Evolutionary conservation across 2,113 vertebrate genomes (phyloP).

Genomic region (Potamarius usumacintae): DNA sequence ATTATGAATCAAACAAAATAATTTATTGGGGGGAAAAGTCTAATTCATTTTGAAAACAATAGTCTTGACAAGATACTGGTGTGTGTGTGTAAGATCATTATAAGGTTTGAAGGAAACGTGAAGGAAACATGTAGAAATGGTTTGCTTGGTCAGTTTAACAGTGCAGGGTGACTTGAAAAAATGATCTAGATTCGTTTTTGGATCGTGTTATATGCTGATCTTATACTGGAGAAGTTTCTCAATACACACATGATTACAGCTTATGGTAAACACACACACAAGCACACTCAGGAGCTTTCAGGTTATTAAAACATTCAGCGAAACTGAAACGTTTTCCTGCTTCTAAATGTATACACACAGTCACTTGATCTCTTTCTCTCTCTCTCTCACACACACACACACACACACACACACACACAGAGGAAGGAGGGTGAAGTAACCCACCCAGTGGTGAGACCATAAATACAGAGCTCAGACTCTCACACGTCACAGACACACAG

Average conservation of each 20-base stretch:
- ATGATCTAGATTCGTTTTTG: background rate
- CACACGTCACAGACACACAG: background rate
- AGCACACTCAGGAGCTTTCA: background rate
- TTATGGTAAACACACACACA: conserved; percentile 5
- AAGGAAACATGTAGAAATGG: background rate
- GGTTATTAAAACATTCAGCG: conserved; percentile 23
- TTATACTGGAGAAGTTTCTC: background rate
- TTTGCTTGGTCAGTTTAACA: background rate
- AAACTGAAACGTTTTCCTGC: conserved; percentile 60
- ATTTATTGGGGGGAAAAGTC: too few relatives aligned
- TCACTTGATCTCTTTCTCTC: background rate
- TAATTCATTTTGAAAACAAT: too few relatives aligned
- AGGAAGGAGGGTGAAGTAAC: background rate
- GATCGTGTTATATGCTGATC: background rate
- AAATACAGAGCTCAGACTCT: conserved; percentile 57
- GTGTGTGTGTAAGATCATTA: background rate
- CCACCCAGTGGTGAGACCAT: background rate
- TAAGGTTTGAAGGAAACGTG: background rate
- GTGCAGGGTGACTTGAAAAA: background rate
- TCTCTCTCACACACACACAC: background rate
- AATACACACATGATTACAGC: background rate
- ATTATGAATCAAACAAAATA: too few relatives aligned
- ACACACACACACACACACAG: background rate
- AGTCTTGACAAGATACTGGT: too few relatives aligned
- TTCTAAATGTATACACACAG: background rate